phyloP scores from a whole-genome alignment of 2,113 vertebrate species.

The Notothenia coriiceps region DNA sequence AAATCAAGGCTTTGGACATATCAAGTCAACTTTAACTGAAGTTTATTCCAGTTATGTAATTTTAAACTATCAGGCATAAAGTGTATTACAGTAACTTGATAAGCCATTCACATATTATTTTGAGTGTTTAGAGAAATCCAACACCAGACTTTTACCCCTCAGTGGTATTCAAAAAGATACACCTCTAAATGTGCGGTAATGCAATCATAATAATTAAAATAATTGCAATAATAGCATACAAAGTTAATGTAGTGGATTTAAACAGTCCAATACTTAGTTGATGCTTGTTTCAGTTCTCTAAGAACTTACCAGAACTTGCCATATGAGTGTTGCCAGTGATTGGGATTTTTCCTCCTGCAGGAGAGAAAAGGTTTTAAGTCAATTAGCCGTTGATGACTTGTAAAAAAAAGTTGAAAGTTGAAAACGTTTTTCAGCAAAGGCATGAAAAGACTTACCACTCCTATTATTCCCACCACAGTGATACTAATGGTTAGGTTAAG shows the following conservation, averaged over 20 bases:
- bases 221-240: not conserved
- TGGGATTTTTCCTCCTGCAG: slow-evolving; percentile 57
- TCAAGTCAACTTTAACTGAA: not conserved
- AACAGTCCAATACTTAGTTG: not conserved
- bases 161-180: not conserved
- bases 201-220: not conserved
- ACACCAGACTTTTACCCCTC: not conserved
- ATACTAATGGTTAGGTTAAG: slow-evolving; percentile 23
- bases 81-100: too few relatives aligned
- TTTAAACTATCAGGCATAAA: too few relatives aligned
- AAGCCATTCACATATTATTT: not conserved
- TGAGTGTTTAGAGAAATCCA: not conserved
- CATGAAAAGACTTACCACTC: slow-evolving; percentile 55
- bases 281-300: not conserved
- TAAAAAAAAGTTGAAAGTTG: too few relatives aligned
- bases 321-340: slow-evolving; percentile 35
- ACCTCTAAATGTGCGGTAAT: not conserved
- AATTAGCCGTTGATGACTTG: not conserved
- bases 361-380: not conserved
- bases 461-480: slow-evolving; percentile 55
- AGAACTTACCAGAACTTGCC: slow-evolving; percentile 45
- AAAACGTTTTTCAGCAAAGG: too few relatives aligned
- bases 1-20: too few relatives aligned
- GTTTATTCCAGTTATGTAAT: not conserved
- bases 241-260: not conserved